Evolutionary conservation across 2,888 invertebrate genomes (phyloP), one percentile per base, ranked within the genome.

Genomic region (Leptothorax acervorum): DNA sequence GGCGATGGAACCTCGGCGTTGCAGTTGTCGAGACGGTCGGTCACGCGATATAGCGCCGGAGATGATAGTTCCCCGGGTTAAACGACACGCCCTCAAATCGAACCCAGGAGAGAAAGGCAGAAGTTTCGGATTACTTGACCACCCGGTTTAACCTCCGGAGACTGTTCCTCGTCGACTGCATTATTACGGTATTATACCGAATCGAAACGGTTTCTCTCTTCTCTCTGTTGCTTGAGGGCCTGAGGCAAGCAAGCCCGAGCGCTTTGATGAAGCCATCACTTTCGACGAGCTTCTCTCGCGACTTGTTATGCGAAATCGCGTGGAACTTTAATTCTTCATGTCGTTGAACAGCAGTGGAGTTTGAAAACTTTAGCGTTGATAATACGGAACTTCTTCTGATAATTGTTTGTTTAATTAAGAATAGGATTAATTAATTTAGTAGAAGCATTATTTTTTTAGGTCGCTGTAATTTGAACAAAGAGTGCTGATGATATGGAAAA

Each of bases 71-170:
- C 12, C 42, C 12, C 8, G n/a, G 11, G 23, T 76, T 28, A 60
- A 70, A 60, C 11, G 45, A 57, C 66, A n/a, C 66, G 31, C 45
- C 45, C 66, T 66, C 55, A 31, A 31, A 66, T 78, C 39, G 63
- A 48, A 63, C 3, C 18, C 12, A 42, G 12, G 57, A 12, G 55
- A 57, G 31, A 57, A 66, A 57, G 57, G 55, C 55, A n/a, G 23
- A 42, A 42, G 31, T 28, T 66, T 63, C 42, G 55, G 53, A 55
- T 66, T 42, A 55, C 28, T 45, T 66, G 55, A 78, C 31, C 42
- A n/a, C 23, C 8, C 6, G 63, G 39, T 53, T 76, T 39, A 28
- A 66, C 31, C 12, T 55, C 15, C n/a, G 28, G n/a, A 28, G 65
- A 39, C 18, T 42, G 18, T 42, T 39, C 18, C 51, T 42, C 5